Conservation (phyloP, 1,140 invertebrate genomes). For the Aradophagus sp. region DNA sequence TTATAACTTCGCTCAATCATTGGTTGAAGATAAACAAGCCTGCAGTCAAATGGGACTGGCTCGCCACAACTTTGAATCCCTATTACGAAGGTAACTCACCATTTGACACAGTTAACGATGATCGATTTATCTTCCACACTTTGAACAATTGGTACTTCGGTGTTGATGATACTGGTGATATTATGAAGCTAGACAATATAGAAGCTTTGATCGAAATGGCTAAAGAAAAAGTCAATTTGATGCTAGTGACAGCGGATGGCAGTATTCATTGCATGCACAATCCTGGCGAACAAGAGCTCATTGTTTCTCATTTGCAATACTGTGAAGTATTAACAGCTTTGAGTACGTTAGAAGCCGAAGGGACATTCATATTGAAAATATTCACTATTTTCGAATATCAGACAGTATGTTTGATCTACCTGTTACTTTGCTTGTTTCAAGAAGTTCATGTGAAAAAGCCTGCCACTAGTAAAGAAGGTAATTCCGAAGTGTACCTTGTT, state of each 20-base stretch:
- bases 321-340: constrained; percentile 88
- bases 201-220: constrained; percentile 75
- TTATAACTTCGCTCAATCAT: constrained; percentile 92
- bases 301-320: constrained; percentile 85
- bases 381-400: constrained; percentile 93
- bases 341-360: constrained; percentile 81
- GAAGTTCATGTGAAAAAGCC: constrained; percentile 89
- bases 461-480: constrained; percentile 92
- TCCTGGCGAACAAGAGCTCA: constrained; percentile 89
- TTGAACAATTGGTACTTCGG: constrained; percentile 90
- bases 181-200: constrained; percentile 82
- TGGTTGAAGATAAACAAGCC: constrained; percentile 80
- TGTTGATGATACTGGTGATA: constrained; percentile 86
- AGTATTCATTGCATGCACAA: constrained; percentile 90
- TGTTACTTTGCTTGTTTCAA: constrained; percentile 85
- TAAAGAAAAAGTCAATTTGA: constrained; percentile 67
- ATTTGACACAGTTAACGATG: constrained; percentile 86
- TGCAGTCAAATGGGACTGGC: constrained; percentile 85
- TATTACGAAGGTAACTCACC: constrained; percentile 90
- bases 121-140: constrained; percentile 88
- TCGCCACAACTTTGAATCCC: constrained; percentile 91
- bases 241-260: constrained; percentile 93
- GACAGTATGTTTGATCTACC: constrained; percentile 86
- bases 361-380: constrained; percentile 91
- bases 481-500: constrained; percentile 94